phyloP scores from a whole-genome alignment of 2,113 vertebrate genomes.

The Thunnus thynnus region DNA sequence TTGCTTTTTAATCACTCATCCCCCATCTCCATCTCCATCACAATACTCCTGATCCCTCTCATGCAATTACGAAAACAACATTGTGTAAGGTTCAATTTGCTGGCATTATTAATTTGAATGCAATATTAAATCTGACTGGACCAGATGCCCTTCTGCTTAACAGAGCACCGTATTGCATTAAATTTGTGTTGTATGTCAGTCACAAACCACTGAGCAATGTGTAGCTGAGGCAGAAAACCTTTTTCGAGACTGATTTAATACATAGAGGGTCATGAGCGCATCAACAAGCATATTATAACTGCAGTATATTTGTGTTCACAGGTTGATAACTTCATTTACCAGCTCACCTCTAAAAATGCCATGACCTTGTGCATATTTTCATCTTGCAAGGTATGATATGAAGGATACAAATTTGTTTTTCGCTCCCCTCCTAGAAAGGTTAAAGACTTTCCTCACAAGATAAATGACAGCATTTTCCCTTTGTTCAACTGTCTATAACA shows the following conservation, averaged over 20 bases:
- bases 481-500: constrained; percentile 23
- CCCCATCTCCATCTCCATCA: not conserved
- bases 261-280: constrained; percentile 37
- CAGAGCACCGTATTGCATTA: constrained; percentile 41
- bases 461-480: constrained; percentile 2
- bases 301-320: constrained; percentile 40
- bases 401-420: constrained; percentile 36
- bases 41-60: not conserved
- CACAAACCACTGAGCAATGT: constrained; percentile 50
- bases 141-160: constrained; percentile 44
- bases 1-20: constrained; percentile 38
- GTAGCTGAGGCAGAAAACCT: constrained; percentile 17
- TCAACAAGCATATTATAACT: constrained; percentile 41
- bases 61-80: constrained; percentile 33
- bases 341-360: constrained; percentile 62
- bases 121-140: constrained; percentile 34
- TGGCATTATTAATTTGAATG: constrained; percentile 42
- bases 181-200: constrained; percentile 24
- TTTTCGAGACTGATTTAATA: constrained; percentile 50
- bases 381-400: constrained; percentile 45
- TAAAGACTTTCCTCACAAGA: constrained; percentile 6
- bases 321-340: constrained; percentile 41
- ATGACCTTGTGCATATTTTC: constrained; percentile 30
- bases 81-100: constrained; percentile 26
- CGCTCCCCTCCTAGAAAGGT: constrained; percentile 28